Conservation (phyloP, 2,113 vertebrate genomes). For the Percina caprodes region DNA sequence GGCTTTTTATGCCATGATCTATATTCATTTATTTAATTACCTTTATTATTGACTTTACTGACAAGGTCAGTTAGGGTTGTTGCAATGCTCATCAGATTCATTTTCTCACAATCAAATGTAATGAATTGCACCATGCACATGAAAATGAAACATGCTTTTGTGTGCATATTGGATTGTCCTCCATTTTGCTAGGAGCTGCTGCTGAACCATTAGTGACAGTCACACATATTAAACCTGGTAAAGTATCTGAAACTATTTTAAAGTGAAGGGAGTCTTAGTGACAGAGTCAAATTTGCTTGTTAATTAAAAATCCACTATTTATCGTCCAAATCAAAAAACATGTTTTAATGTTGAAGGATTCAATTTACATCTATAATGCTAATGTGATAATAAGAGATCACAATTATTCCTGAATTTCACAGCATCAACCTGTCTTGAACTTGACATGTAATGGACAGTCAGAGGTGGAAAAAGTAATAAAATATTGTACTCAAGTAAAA, state of each 20-base stretch:
- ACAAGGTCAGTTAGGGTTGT: constrained; percentile 17
- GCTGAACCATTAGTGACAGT: constrained; percentile 20
- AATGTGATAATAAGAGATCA: neutral
- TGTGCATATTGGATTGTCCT: constrained; percentile 28
- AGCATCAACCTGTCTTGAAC: neutral
- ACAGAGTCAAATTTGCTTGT: neutral
- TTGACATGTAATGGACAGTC: neutral
- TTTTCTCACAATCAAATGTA: constrained; percentile 32
- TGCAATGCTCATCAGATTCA: neutral
- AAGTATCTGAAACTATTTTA: constrained; percentile 36
- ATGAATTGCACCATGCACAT: constrained; percentile 19
- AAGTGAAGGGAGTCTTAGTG: constrained; percentile 1
- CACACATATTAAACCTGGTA: constrained; percentile 22
- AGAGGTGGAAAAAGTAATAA: too few species aligned
- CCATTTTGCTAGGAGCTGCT: constrained; percentile 1
- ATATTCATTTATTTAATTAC: neutral
- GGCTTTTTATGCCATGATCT: neutral
- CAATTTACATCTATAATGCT: neutral
- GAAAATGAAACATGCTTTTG: constrained; percentile 7
- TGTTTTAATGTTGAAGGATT: neutral
- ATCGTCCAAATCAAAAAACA: neutral
- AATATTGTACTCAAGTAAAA: too few species aligned
- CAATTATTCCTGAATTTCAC: neutral
- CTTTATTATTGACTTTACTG: constrained; percentile 10
- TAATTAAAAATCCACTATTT: neutral